These are phyloP conservation scores for Bufo gargarizans DNA, from an alignment of 2,113 vertebrate genomes.

Conservation along the genomic window DNA sequence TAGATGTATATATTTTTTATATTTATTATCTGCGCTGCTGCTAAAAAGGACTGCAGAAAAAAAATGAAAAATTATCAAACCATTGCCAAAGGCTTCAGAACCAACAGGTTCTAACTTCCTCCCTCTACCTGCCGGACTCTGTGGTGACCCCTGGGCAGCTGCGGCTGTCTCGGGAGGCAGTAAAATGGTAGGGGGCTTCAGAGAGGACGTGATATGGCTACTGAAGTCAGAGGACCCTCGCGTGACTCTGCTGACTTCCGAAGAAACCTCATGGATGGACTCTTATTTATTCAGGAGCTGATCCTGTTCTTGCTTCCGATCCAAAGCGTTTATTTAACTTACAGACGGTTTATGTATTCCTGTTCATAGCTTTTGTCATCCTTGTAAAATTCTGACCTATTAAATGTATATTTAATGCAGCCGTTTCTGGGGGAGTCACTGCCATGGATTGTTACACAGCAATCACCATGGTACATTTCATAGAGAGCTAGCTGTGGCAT, in stretches of 20 bases:
- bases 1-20: constrained; percentile 40
- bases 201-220: background rate
- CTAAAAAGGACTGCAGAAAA: constrained; percentile 25
- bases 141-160: background rate
- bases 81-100: constrained; percentile 32
- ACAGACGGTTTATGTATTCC: constrained; percentile 4
- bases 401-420: constrained; percentile 32
- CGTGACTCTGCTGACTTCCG: background rate
- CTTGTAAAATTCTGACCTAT: background rate
- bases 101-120: background rate
- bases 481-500: too few relatives aligned
- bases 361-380: constrained; percentile 11
- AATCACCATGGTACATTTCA: too few relatives aligned
- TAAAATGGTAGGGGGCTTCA: background rate
- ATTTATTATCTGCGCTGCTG: constrained; percentile 37
- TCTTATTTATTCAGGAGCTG: constrained; percentile 31
- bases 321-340: constrained; percentile 31
- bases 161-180: background rate
- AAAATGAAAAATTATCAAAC: background rate
- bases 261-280: constrained; percentile 10
- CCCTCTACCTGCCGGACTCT: background rate
- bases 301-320: background rate
- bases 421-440: too few relatives aligned
- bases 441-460: too few relatives aligned
- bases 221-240: background rate